Base-by-base conservation (phyloP, 1,140 invertebrate genomes). In the Notospermus geniculatus region DNA sequence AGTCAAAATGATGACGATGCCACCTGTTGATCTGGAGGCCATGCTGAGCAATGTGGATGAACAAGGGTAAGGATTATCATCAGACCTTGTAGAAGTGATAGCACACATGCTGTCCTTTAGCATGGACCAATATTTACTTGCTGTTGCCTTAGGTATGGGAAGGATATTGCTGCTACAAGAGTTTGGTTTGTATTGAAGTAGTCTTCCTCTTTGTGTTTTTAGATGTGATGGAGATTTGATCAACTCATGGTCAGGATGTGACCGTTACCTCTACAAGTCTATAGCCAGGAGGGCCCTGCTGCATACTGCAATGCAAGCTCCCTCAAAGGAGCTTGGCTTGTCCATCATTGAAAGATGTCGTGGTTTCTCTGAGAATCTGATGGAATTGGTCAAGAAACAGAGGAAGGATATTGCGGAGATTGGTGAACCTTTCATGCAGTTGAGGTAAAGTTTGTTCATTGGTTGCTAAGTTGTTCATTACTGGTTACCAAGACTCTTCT, bases 341-440 rank as follows among this genome's bases (percentile, higher is more conserved):
- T 87, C 87, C 41, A 90, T 91, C 66, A 87, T 92, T 53, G 90
- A 95, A 60, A 84, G 92, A 57, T 90, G 91, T 66, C 88, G 88
- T 80, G 95, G 95, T 45, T 93, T 89, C 74, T 83, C 87, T 0
- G 83, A 85, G 55, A 87, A 91, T 66, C 69, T 91, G 13, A 64
- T 70, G 28, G 30, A 60, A 13, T 81, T 89, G 68, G 82, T 71
- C 54, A 41, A 68, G 43, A 50, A 68, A 57, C 69, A 76, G 62
- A 60, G 70, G 13, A 27, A 17, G 23, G 32, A 57, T 7, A 45
- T 72, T 39, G 39, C 64, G 22, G 39, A 58, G 9, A 41, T 62
- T 11, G 54, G 63, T 29, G 54, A 54, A 2, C 50, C 65, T 25
- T 65, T 63, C 46, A 23, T 46, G 25, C 19, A 60, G 5, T 58